A percentile compares a stretch with the other conserved stretches of the same genome.
These are phyloP conservation scores for Atlantisia rogersi DNA, from an alignment of 2,113 vertebrate genomes.

Conservation along the genomic window DNA sequence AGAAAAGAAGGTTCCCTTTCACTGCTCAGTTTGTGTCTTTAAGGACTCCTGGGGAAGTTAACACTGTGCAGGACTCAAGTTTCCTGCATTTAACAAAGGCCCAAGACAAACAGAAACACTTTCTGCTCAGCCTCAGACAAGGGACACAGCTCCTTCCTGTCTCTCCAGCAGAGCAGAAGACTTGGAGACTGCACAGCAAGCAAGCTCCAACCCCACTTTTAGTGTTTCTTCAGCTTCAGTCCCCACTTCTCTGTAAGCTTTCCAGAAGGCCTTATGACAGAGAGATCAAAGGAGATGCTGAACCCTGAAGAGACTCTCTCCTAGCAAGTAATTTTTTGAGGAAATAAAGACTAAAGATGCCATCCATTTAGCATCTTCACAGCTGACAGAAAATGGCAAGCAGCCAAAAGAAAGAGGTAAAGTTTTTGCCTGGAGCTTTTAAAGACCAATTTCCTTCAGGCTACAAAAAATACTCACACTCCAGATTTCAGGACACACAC, in stretches of 20 bases:
- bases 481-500: not conserved
- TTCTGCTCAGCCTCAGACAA: not conserved
- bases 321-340: conserved; percentile 1
- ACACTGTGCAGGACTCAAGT: not conserved
- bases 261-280: not conserved
- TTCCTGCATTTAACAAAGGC: not conserved
- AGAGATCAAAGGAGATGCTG: conserved; percentile 19
- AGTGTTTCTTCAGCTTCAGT: not conserved
- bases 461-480: not conserved
- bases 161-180: not conserved
- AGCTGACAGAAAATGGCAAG: not conserved
- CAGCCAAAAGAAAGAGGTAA: not conserved
- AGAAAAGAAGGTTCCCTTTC: not conserved
- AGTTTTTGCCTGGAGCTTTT: not conserved
- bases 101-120: not conserved
- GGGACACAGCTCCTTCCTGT: not conserved
- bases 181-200: not conserved
- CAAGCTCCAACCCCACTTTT: not conserved
- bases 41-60: not conserved
- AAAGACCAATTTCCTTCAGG: not conserved
- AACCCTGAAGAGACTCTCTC: not conserved
- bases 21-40: not conserved
- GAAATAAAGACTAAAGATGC: conserved; percentile 1
- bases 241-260: not conserved
- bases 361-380: not conserved